Evolutionary conservation across 2,797 vertebrate species (phyloP).

Genomic region (Myotis pilosus): DNA sequence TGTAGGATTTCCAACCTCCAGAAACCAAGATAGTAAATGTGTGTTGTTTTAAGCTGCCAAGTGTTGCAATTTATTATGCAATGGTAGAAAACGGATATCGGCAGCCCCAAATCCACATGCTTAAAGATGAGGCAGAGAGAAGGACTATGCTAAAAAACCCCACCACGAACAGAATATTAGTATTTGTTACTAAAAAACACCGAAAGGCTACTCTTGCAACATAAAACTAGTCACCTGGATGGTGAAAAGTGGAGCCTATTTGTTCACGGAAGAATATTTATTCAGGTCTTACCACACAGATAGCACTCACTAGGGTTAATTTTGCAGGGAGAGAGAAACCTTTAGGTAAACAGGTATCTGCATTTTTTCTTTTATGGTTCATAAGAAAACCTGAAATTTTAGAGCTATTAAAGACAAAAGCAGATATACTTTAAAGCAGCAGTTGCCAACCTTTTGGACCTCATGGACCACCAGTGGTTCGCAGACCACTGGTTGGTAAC

Average conservation of each 20-base stretch:
- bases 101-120: neutral
- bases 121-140: neutral
- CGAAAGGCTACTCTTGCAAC: neutral
- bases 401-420: neutral
- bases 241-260: neutral
- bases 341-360: neutral
- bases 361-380: neutral
- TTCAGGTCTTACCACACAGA: neutral
- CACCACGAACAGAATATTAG: neutral
- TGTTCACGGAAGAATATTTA: neutral
- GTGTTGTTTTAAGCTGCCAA: neutral
- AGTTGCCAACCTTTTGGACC: no score
- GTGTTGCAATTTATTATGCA: neutral
- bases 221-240: neutral
- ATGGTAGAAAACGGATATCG: neutral
- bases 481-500: no score
- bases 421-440: no score
- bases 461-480: no score
- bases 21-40: neutral
- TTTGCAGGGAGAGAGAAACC: neutral
- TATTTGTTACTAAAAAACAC: neutral
- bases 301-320: neutral
- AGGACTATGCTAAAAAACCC: neutral
- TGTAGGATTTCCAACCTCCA: neutral
- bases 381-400: neutral